Conservation (phyloP, 2,113 vertebrate genomes). For the Cyprinodon tularosa region DNA sequence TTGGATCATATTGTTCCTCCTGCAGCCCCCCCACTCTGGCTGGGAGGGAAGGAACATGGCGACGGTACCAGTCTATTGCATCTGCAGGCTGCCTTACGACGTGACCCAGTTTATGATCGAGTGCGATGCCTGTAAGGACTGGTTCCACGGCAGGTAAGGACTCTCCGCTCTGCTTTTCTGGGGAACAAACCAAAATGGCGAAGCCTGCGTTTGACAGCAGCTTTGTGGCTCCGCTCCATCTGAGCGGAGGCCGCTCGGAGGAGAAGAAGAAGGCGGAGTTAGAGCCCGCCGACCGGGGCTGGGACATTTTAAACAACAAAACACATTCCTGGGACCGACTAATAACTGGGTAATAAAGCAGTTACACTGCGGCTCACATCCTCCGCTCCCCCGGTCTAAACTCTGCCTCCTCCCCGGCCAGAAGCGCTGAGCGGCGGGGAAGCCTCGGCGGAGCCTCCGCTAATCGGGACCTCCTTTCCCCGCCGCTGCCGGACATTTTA, state of each 20-base stretch:
- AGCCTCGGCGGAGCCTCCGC: constrained; percentile 44
- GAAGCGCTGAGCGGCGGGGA: constrained; percentile 39
- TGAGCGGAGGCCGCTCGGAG: constrained; percentile 80
- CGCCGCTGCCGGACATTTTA: background rate
- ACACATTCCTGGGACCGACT: constrained; percentile 40
- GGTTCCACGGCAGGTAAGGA: constrained; percentile 97
- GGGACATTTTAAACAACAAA: constrained; percentile 75
- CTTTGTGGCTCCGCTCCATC: constrained; percentile 76
- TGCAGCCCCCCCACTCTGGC: constrained; percentile 75
- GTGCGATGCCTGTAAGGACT: constrained; percentile 96
- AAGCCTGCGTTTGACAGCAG: constrained; percentile 75
- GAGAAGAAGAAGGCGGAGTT: constrained; percentile 85
- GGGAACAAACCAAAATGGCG: constrained; percentile 71
- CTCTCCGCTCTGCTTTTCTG: constrained; percentile 42
- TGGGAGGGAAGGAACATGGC: constrained; percentile 89
- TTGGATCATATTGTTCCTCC: constrained; percentile 80
- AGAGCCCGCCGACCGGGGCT: constrained; percentile 63
- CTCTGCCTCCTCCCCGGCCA: constrained; percentile 19
- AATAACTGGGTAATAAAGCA: background rate
- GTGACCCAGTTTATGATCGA: constrained; percentile 99
- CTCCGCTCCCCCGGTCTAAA: constrained; percentile 25
- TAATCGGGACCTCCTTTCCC: background rate
- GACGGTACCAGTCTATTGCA: constrained; percentile 98
- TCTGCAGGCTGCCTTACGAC: constrained; percentile 98
- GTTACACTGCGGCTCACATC: background rate